These are phyloP conservation scores for Hemicordylus capensis DNA, from an alignment of 2,113 vertebrate genomes.

Conservation along the genomic window DNA sequence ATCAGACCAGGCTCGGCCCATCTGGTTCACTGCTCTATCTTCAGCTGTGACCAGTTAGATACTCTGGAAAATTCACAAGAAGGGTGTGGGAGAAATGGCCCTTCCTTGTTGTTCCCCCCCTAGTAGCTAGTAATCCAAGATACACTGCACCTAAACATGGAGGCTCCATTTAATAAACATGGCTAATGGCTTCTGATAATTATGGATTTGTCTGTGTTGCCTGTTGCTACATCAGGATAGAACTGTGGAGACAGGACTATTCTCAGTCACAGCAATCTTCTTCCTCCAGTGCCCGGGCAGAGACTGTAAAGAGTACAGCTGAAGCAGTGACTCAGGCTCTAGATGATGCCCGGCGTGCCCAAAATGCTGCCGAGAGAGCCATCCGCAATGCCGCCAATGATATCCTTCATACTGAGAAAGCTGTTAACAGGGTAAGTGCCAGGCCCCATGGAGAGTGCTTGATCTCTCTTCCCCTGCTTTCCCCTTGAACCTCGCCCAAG, in stretches of 20 bases:
- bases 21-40: too few relatives aligned
- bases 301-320: slow-evolving; percentile 83
- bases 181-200: not conserved
- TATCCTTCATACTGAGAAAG: slow-evolving; percentile 83
- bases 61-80: not conserved
- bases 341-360: slow-evolving; percentile 83
- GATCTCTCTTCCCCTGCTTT: not conserved
- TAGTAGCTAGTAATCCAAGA: not conserved
- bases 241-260: not conserved
- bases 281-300: slow-evolving; percentile 79
- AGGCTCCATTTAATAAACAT: not conserved
- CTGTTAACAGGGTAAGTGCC: slow-evolving; percentile 71
- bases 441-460: not conserved
- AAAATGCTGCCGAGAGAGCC: slow-evolving; percentile 84
- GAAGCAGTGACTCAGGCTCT: slow-evolving; percentile 85
- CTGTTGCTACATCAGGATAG: not conserved
- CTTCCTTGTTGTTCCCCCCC: not conserved
- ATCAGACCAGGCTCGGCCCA: too few relatives aligned
- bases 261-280: not conserved
- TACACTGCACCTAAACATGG: not conserved
- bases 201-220: not conserved
- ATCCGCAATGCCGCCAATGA: slow-evolving; percentile 82
- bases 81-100: not conserved
- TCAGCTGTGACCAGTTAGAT: not conserved
- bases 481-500: not conserved